Conservation (phyloP, 35 echinoderm and acorn worm genomes). For the Lytechinus pictus region DNA sequence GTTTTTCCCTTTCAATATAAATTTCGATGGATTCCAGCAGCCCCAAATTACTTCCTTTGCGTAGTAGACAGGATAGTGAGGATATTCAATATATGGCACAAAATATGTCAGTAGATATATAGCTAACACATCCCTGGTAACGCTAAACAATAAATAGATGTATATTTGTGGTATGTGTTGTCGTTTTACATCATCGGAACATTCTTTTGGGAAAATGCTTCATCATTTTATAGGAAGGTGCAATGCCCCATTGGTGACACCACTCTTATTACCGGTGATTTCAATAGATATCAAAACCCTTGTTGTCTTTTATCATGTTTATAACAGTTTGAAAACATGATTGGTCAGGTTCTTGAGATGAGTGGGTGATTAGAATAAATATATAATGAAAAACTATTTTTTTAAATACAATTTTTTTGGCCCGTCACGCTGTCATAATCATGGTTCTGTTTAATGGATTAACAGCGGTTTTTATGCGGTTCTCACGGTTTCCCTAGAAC, state of each 20-base stretch:
- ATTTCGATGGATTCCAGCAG: not conserved
- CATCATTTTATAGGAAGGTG: not conserved
- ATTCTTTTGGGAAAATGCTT: not conserved
- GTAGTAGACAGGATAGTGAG: not conserved
- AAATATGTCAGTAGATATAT: not conserved
- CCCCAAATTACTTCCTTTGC: slow-evolving; percentile 1
- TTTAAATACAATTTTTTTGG: not conserved
- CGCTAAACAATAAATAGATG: not conserved
- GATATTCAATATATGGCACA: not conserved
- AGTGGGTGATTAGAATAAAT: not conserved
- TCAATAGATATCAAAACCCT: not conserved
- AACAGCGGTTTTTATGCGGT: not conserved
- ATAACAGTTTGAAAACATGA: not conserved
- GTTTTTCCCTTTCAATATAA: not conserved
- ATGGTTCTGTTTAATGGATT: not conserved
- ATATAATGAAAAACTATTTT: not conserved
- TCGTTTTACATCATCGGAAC: not conserved
- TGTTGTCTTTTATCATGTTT: not conserved
- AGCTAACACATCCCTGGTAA: not conserved
- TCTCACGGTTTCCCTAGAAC: not conserved
- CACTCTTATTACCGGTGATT: not conserved
- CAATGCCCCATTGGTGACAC: not conserved
- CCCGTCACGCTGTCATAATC: not conserved
- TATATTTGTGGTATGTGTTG: not conserved
- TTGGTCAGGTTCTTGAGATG: not conserved